Evolutionary conservation across 2,888 invertebrate species (phyloP).

Genomic region (Apamea crenata): DNA sequence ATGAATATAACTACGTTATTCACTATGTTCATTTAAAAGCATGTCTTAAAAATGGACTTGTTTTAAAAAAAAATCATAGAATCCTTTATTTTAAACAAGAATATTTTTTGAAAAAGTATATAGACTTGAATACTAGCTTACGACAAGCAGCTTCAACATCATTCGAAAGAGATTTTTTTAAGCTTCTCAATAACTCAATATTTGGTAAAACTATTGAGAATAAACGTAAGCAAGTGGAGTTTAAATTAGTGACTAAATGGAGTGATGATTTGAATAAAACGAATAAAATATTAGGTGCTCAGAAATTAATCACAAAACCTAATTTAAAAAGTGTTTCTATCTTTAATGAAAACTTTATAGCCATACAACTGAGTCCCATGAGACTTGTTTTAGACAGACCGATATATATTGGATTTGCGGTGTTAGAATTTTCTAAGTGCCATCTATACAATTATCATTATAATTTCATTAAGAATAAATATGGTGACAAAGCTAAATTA

Average conservation of each 20-base stretch:
- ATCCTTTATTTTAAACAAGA: no score
- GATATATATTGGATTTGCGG: neutral
- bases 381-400: slow-evolving; percentile 4
- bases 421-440: neutral
- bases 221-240: neutral
- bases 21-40: neutral
- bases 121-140: no score
- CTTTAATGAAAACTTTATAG: neutral
- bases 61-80: no score
- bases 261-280: neutral
- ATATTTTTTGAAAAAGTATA: no score
- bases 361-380: neutral
- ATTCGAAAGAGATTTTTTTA: neutral
- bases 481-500: neutral
- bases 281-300: neutral
- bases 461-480: neutral
- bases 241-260: neutral
- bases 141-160: neutral
- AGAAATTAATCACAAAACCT: neutral
- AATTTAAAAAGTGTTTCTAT: neutral
- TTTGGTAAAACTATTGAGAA: slow-evolving; percentile 2
- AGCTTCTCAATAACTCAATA: neutral
- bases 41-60: neutral
- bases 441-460: neutral
- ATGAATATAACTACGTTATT: neutral